Evolutionary conservation across 2,888 invertebrate species (phyloP).

Genomic region (Coecobrya sp.): DNA sequence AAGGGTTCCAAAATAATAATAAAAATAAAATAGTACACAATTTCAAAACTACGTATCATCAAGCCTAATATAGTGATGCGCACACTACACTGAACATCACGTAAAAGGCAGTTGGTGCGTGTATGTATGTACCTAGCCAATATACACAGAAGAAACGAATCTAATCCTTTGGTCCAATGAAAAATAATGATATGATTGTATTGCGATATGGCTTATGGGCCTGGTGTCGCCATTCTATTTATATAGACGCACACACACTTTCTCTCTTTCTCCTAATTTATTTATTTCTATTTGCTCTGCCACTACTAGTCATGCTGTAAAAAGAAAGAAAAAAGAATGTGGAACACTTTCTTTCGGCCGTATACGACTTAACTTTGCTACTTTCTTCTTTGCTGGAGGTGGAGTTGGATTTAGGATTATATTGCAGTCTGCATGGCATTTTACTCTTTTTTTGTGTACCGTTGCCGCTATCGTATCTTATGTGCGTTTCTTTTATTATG

Average conservation of each 20-base stretch:
- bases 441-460: not conserved
- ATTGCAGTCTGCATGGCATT: not conserved
- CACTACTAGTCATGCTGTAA: too few relatives aligned
- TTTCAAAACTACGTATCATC: too few relatives aligned
- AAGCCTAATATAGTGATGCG: not conserved
- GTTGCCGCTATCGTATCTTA: not conserved
- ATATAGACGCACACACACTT: not conserved
- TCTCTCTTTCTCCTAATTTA: too few relatives aligned
- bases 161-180: slow-evolving; percentile 14
- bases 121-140: too few relatives aligned
- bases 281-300: too few relatives aligned
- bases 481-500: not conserved
- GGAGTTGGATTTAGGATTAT: too few relatives aligned
- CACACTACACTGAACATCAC: not conserved
- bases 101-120: too few relatives aligned
- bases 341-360: not conserved
- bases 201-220: not conserved
- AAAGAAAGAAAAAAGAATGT: too few relatives aligned
- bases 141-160: not conserved
- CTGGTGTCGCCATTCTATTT: not conserved
- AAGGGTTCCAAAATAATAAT: too few relatives aligned
- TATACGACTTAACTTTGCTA: too few relatives aligned
- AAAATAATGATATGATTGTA: slow-evolving; percentile 46
- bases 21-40: too few relatives aligned
- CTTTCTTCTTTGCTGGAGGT: too few relatives aligned